A percentile compares a stretch with the other conserved stretches of the same genome.
phyloP scores from a whole-genome alignment of 2,888 invertebrate genomes.

The Yponomeuta plumbellus region DNA sequence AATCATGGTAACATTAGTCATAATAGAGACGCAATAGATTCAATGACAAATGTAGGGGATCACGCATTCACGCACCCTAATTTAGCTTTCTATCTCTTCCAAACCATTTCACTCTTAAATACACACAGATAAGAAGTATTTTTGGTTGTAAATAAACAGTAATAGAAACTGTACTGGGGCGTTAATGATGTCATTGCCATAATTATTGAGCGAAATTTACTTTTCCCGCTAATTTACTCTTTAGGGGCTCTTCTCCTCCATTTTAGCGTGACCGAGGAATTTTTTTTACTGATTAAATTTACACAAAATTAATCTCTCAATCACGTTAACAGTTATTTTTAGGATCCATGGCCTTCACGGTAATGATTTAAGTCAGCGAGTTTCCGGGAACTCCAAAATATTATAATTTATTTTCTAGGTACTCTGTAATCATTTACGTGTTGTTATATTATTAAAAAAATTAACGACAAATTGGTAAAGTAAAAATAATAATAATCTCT shows the following conservation, averaged over 20 bases:
- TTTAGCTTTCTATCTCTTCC: slow-evolving; percentile 21
- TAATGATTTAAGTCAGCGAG: no score
- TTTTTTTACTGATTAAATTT: no score
- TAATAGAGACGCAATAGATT: slow-evolving; percentile 38
- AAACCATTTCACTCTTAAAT: background rate
- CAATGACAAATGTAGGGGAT: slow-evolving; percentile 50
- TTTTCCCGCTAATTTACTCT: background rate
- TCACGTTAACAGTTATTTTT: no score
- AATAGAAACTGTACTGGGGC: background rate
- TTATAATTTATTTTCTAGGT: no score
- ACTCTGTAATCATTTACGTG: no score
- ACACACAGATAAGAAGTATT: background rate
- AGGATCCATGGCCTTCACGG: no score
- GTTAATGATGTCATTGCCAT: slow-evolving; percentile 5
- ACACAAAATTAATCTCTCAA: no score
- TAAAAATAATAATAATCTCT: no score
- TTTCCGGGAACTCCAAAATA: no score
- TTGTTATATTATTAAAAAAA: no score
- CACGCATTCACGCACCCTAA: slow-evolving; percentile 29
- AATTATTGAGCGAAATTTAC: background rate
- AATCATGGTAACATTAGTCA: slow-evolving; percentile 37
- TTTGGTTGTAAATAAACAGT: slow-evolving; percentile 4
- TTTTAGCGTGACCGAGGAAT: no score
- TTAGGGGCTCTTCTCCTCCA: background rate
- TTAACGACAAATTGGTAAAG: no score